These are phyloP conservation scores for Agriopis marginaria DNA, from an alignment of 2,888 invertebrate species.

Conservation along the genomic window DNA sequence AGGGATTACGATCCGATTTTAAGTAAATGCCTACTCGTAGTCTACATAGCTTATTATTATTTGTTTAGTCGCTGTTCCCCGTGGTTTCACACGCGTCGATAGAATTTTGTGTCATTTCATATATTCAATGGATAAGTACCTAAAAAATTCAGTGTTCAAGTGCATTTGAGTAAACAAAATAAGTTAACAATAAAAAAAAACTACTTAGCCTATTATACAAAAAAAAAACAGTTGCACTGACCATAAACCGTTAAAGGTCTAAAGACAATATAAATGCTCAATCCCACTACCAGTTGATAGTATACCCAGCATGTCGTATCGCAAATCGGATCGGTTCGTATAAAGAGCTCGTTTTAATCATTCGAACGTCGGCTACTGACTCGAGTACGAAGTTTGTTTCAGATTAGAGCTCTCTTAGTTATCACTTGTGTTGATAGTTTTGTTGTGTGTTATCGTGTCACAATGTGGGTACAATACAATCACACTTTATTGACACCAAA, in stretches of 20 bases:
- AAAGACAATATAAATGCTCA: not conserved
- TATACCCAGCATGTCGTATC: not conserved
- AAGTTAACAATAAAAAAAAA: no score
- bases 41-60: not conserved
- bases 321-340: not conserved
- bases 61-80: not conserved
- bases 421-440: not conserved
- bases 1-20: not conserved
- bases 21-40: not conserved
- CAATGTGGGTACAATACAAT: no score
- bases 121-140: no score
- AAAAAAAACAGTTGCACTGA: no score
- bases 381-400: not conserved
- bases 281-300: no score
- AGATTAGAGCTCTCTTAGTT: conserved; percentile 7
- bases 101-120: no score
- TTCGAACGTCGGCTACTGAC: not conserved
- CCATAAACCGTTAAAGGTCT: no score
- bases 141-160: no score
- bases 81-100: no score
- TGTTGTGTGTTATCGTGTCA: not conserved
- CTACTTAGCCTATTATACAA: no score
- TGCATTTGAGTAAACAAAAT: no score
- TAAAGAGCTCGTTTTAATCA: not conserved
- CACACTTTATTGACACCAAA: no score